These are phyloP conservation scores for Pogonomyrmex californicus DNA, from an alignment of 1,140 invertebrate species.

Conservation along the genomic window DNA sequence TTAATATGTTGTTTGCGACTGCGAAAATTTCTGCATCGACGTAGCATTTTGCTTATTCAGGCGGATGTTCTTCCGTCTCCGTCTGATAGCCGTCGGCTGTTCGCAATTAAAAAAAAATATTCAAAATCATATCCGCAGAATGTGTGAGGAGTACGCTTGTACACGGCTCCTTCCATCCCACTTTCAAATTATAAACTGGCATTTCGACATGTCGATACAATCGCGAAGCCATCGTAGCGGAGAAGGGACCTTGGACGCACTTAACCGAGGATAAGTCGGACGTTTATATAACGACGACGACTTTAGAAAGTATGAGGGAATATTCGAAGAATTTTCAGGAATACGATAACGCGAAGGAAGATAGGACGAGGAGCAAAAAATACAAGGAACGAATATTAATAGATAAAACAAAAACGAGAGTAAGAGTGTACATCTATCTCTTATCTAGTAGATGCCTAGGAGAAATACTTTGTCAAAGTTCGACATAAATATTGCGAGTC, in stretches of 20 bases:
- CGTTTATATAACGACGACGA: slow-evolving; percentile 49
- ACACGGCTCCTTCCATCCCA: neutral
- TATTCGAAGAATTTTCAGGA: neutral
- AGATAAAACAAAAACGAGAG: neutral
- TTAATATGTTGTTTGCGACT: no score
- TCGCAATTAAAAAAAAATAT: no score
- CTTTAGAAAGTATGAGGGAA: slow-evolving; percentile 44
- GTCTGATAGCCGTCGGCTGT: no score
- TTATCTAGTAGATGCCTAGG: neutral
- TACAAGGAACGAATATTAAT: neutral
- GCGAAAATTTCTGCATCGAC: neutral
- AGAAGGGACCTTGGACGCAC: slow-evolving; percentile 47
- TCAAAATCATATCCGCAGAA: no score
- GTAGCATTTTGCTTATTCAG: neutral
- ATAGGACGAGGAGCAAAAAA: neutral
- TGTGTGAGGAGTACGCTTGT: neutral
- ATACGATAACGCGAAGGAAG: neutral
- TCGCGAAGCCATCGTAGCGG: slow-evolving; percentile 3
- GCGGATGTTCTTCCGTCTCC: neutral
- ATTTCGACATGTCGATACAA: slow-evolving; percentile 27
- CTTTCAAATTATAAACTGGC: slow-evolving; percentile 7
- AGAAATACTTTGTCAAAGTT: neutral
- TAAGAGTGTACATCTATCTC: neutral
- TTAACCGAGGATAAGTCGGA: slow-evolving; percentile 33
- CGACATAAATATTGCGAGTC: neutral